phyloP scores from a whole-genome alignment of 2,888 invertebrate genomes.

The Drosophila formosana region DNA sequence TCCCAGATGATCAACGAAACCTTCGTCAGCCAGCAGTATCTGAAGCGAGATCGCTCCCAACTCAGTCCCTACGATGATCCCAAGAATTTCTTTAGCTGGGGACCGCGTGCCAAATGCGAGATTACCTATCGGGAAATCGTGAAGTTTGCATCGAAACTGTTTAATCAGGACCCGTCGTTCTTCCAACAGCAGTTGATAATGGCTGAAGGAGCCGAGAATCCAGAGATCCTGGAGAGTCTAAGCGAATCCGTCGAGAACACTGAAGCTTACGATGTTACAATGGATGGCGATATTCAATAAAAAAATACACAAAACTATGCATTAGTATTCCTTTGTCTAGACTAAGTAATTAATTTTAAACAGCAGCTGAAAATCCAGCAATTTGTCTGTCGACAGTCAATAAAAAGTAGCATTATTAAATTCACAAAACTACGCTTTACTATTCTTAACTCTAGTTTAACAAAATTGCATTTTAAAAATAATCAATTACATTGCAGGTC shows the following conservation, averaged over 20 bases:
- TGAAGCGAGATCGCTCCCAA: conserved; percentile 58
- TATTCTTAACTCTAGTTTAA: neutral
- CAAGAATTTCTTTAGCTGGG: conserved; percentile 56
- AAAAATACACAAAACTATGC: neutral
- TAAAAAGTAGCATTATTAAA: too few relatives aligned
- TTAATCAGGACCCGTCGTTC: conserved; percentile 34
- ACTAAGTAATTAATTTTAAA: neutral
- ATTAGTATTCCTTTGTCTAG: neutral
- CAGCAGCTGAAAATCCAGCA: too few relatives aligned
- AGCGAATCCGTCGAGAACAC: neutral
- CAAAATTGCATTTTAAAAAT: neutral
- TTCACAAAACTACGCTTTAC: neutral
- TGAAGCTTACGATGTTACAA: neutral
- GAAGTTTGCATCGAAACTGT: conserved; percentile 47
- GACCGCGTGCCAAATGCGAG: conserved; percentile 60
- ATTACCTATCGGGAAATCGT: conserved; percentile 49
- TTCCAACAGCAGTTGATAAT: conserved; percentile 54
- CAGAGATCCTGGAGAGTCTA: neutral
- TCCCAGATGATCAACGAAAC: conserved; percentile 58
- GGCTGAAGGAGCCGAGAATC: conserved; percentile 38
- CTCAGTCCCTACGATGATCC: conserved; percentile 52
- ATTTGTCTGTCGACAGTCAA: too few relatives aligned
- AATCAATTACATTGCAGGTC: conserved; percentile 23
- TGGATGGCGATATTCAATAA: conserved; percentile 12
- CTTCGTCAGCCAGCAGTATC: conserved; percentile 61